phyloP scores from a whole-genome alignment of 2,888 invertebrate species.

The Mimachlamys varia region DNA sequence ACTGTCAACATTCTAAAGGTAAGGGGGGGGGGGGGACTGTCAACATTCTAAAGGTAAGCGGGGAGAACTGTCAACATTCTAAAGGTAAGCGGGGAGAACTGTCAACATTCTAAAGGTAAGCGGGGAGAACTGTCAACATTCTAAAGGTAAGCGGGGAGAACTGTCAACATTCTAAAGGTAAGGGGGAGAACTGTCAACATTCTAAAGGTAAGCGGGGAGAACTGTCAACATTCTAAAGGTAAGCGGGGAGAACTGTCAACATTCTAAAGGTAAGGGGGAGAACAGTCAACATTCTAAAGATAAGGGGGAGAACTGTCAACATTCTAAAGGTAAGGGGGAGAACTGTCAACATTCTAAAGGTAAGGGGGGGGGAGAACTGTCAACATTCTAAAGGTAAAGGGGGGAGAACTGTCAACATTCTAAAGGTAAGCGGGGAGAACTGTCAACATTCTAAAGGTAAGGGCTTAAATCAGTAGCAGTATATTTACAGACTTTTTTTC shows the following conservation, averaged over 20 bases:
- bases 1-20: neutral
- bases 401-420: neutral
- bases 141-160: slow-evolving; percentile 23
- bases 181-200: slow-evolving; percentile 1
- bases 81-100: slow-evolving; percentile 29
- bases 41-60: slow-evolving; percentile 14
- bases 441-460: neutral
- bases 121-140: slow-evolving; percentile 6
- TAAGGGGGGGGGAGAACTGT: neutral
- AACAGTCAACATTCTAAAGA: neutral
- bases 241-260: slow-evolving; percentile 19
- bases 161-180: neutral
- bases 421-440: slow-evolving; percentile 34
- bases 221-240: neutral
- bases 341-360: neutral
- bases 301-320: neutral
- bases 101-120: slow-evolving; percentile 16
- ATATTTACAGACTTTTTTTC: too few relatives aligned
- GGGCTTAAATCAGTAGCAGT: too few relatives aligned
- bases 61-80: neutral
- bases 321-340: slow-evolving; percentile 13
- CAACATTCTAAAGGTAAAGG: too few relatives aligned
- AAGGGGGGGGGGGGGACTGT: neutral
- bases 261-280: slow-evolving; percentile 13
- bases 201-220: slow-evolving; percentile 35